Percentiles rank a stretch among this genome's conserved stretches.
phyloP scores from a whole-genome alignment of 2,113 vertebrate species.

The Promerops cafer region DNA sequence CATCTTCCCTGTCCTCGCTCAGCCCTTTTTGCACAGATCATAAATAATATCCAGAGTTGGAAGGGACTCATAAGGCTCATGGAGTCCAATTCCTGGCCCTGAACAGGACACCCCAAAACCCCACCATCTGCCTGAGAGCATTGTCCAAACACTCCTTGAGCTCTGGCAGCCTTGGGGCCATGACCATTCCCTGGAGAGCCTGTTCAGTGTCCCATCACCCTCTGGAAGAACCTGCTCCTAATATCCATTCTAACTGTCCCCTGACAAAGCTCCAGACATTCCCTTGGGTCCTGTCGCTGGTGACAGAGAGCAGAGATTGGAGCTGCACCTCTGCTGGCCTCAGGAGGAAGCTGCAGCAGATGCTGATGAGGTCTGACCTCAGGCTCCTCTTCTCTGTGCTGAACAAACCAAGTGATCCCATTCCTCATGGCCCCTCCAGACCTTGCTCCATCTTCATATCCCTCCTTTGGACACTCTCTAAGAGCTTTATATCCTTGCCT shows the following conservation, averaged over 20 bases:
- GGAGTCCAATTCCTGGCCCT: background rate
- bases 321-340: background rate
- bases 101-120: background rate
- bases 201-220: background rate
- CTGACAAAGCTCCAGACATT: background rate
- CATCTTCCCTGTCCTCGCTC: background rate
- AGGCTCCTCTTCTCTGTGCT: background rate
- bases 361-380: background rate
- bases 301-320: background rate
- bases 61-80: background rate
- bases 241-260: background rate
- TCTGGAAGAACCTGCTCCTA: background rate
- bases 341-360: background rate
- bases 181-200: background rate
- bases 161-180: background rate
- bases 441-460: background rate
- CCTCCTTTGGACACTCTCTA: background rate
- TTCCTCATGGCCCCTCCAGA: background rate
- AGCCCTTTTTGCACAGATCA: background rate
- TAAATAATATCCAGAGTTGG: background rate
- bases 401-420: background rate
- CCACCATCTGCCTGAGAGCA: fast-evolving
- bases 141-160: background rate
- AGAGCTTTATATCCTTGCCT: background rate
- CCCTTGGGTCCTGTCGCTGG: background rate